Percentiles rank a stretch among this genome's conserved stretches.
Evolutionary conservation across 2,888 invertebrate genomes (phyloP).

Genomic region (Chouioia cunea): DNA sequence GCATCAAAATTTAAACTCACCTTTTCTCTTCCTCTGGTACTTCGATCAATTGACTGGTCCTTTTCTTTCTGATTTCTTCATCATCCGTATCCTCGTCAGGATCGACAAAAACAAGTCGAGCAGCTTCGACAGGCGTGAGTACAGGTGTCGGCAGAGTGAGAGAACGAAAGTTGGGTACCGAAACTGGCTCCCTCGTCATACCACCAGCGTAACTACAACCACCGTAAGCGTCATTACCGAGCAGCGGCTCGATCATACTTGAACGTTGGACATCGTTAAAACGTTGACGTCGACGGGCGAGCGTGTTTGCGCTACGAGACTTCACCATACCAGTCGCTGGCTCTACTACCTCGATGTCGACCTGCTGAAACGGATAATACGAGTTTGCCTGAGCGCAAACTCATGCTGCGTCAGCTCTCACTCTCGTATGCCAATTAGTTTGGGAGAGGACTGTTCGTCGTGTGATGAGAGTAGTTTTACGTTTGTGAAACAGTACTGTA

Average conservation of each 20-base stretch:
- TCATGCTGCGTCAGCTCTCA: conserved; percentile 25
- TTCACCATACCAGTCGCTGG: conserved; percentile 68
- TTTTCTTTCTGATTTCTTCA: conserved; percentile 61
- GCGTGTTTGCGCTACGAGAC: conserved; percentile 68
- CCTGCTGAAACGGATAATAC: conserved; percentile 68
- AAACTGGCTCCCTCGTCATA: conserved; percentile 78
- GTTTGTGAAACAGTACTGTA: too few species aligned
- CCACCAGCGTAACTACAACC: conserved; percentile 47
- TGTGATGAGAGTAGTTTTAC: too few species aligned
- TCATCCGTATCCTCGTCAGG: conserved; percentile 75
- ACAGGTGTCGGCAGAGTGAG: conserved; percentile 76
- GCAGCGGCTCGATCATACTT: conserved; percentile 66
- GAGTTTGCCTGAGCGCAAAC: conserved; percentile 62
- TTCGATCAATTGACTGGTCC: conserved; percentile 63
- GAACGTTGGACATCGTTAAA: conserved; percentile 49
- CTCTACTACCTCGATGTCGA: conserved; percentile 64
- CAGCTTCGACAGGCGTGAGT: conserved; percentile 77
- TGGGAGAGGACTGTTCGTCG: neutral
- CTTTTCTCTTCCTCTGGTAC: conserved; percentile 64
- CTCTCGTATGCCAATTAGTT: conserved; percentile 25
- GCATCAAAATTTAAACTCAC: conserved; percentile 42
- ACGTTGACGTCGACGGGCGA: conserved; percentile 64
- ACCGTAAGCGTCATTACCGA: conserved; percentile 50
- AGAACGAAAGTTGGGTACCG: conserved; percentile 81
- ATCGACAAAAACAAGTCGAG: conserved; percentile 78